These are phyloP conservation scores for Anas acuta DNA, from an alignment of 2,797 vertebrate species.

Conservation along the genomic window DNA sequence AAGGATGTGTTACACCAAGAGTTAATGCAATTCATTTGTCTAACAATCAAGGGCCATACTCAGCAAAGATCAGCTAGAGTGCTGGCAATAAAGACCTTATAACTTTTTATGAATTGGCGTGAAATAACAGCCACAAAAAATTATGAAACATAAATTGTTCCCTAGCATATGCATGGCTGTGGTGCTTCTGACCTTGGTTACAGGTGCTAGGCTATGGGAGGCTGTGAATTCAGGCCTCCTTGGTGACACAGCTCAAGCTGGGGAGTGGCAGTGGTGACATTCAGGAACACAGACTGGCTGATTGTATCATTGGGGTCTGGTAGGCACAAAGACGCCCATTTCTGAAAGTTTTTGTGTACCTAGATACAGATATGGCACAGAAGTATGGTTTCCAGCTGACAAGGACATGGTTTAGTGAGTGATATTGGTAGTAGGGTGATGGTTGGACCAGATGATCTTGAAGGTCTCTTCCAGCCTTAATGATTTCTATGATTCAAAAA, in stretches of 20 bases:
- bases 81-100: neutral
- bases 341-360: neutral
- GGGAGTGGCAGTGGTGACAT: neutral
- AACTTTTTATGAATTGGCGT: neutral
- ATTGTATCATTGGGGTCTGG: neutral
- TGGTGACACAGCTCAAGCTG: neutral
- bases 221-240: neutral
- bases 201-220: neutral
- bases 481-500: neutral
- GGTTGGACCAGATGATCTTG: too few relatives aligned
- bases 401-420: neutral
- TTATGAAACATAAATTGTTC: neutral
- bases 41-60: neutral
- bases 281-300: neutral
- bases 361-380: neutral
- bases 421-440: too few relatives aligned
- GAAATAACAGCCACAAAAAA: neutral
- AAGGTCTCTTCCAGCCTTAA: too few relatives aligned
- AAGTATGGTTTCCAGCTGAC: neutral
- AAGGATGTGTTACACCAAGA: neutral
- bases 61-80: neutral
- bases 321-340: neutral
- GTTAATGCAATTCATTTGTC: neutral
- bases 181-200: neutral
- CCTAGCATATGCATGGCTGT: neutral